Evolutionary conservation across 2,797 vertebrate genomes (phyloP), one percentile per base, ranked within the genome.

Genomic region (Podargus strigoides): DNA sequence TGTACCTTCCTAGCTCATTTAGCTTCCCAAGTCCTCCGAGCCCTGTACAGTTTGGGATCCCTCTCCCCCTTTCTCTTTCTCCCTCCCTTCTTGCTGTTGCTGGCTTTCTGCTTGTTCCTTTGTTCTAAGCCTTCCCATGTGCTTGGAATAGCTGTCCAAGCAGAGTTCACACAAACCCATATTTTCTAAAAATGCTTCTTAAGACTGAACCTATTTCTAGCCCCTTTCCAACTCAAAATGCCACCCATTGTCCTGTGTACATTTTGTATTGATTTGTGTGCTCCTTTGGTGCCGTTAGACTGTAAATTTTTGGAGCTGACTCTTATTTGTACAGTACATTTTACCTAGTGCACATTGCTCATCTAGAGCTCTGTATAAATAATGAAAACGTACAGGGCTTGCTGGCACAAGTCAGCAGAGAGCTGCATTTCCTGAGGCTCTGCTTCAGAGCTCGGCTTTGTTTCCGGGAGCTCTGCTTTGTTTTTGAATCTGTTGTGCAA

Each of bases 301-400:
- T 7, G 55, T 41, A 4, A 7, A 4, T 56, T 77, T 93, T 60
- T 32, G 73, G 85, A 56, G 73, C 62, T 60, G 76, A 17, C 83
- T 75, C 62, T 39, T n/a, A 47, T 70, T 82, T 83, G 75, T 12
- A 23, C 41, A 12, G 56, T 3, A 15, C 72, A 1, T 68, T 89
- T 77, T 37, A n/a, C 68, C 87, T 30, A 16, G 32, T 23, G 81
- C 68, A 21, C 91, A 7, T 28, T 26, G 87, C 56, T 87, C 41
- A 15, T 83, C 91, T 83, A 52, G 74, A 74, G 75, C 82, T 74
- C 82, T 64, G 5, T 56, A 85, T 91, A 91, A 96, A 95, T 91
- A 93, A 93, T 91, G 93, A 70, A 96, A 93, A 67, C 5, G 34
- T 39, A 55, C 89, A 79, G 87, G 81, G 89, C 96, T 82, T 95